Percentiles rank a stretch among this genome's conserved stretches.
Evolutionary conservation across 2,113 vertebrate genomes (phyloP).

Genomic region (Agelaius tricolor): DNA sequence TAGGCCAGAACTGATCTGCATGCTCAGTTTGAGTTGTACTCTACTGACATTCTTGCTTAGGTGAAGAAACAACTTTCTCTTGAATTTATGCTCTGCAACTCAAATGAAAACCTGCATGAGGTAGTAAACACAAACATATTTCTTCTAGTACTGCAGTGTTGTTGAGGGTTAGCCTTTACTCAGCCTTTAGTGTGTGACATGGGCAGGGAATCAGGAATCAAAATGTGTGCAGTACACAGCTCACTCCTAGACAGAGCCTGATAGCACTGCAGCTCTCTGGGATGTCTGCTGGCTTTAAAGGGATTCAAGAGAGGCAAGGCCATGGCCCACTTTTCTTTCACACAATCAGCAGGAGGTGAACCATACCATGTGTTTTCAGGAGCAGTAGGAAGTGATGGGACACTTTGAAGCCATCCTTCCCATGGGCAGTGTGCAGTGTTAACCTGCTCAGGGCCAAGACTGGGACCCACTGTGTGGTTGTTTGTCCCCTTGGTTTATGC

Average conservation of each 20-base stretch:
- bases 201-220: not conserved
- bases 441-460: not conserved
- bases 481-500: not conserved
- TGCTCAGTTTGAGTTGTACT: constrained; percentile 5
- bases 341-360: not conserved
- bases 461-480: not conserved
- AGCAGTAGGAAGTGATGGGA: not conserved
- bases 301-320: not conserved
- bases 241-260: not conserved
- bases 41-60: not conserved
- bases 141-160: not conserved
- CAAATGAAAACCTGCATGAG: not conserved
- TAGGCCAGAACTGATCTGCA: constrained; percentile 3
- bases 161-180: not conserved
- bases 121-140: not conserved
- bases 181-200: not conserved
- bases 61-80: not conserved
- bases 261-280: not conserved
- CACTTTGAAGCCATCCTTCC: not conserved
- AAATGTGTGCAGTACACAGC: not conserved
- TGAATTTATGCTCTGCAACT: not conserved
- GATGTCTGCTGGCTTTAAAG: not conserved
- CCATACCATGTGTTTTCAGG: not conserved
- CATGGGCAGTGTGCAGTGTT: not conserved
- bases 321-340: not conserved